These are phyloP conservation scores for Dolomedes plantarius DNA, from an alignment of 2,888 invertebrate species.

Conservation along the genomic window DNA sequence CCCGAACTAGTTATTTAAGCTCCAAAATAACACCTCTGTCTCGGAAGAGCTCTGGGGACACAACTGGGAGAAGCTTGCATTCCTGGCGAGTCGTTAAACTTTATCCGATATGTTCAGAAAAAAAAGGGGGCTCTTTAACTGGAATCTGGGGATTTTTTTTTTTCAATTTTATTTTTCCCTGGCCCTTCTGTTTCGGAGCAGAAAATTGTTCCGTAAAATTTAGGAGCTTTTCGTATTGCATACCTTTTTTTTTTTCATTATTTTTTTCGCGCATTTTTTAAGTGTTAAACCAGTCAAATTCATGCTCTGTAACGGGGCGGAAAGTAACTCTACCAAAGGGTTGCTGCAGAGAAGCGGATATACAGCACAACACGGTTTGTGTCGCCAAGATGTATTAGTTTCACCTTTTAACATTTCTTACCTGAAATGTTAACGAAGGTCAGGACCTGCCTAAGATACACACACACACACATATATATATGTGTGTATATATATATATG, in stretches of 20 bases:
- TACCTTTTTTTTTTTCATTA: slow-evolving; percentile 39
- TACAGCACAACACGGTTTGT: not conserved
- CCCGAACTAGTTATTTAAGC: slow-evolving; percentile 50
- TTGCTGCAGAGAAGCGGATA: slow-evolving; percentile 23
- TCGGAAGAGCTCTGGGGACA: not conserved
- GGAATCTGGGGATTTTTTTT: slow-evolving; percentile 35
- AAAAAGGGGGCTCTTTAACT: slow-evolving; percentile 30
- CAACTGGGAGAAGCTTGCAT: slow-evolving; percentile 8
- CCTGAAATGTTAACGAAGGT: no score
- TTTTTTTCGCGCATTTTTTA: not conserved
- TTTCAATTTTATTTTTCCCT: slow-evolving; percentile 23
- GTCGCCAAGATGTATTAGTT: slow-evolving; percentile 23
- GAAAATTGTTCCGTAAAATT: slow-evolving; percentile 70
- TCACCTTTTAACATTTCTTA: no score
- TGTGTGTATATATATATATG: no score
- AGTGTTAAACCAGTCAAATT: not conserved
- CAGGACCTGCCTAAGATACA: no score
- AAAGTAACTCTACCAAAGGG: slow-evolving; percentile 41
- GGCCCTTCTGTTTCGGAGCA: not conserved
- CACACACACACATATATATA: no score
- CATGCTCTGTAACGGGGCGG: slow-evolving; percentile 7
- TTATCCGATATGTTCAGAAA: slow-evolving; percentile 33
- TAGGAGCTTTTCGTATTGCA: slow-evolving; percentile 52
- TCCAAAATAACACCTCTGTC: slow-evolving; percentile 62
- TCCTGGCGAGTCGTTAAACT: slow-evolving; percentile 56